Evolutionary conservation across 2,888 invertebrate genomes (phyloP), one percentile per base, ranked within the genome.

Genomic region (Sycophila texana): DNA sequence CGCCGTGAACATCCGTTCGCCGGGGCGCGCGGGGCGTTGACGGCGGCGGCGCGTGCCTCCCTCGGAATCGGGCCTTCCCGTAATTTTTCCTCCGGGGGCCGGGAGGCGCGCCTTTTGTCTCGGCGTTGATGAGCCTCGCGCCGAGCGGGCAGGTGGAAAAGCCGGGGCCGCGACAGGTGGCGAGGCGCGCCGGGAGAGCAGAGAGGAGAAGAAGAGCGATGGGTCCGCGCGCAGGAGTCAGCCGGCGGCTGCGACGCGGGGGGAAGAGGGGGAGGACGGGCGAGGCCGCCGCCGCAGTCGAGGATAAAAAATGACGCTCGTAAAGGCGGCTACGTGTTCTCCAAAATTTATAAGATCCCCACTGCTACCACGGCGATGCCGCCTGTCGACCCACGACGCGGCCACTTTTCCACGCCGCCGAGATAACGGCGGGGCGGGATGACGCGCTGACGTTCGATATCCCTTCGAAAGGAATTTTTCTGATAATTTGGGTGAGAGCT

Each of bases 81-180:
- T 55, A 22, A 26, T 26, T 26, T 30, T 63, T 30, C 30, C 63
- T 39, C 47, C 47, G 39, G 30, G 39, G 18, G 1, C 26, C 26
- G 26, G 26, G 26, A 26, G 26, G 26, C 26, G 26, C 10, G 4
- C 63, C 30, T 39, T 63, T 73, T 61, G 47, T 55, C 55, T 5
- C 18, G 12, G 22, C 22, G n/a, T 14, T 49, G 63, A 68, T 74
- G 67, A 76, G 57, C 75, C 68, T 60, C 67, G 51, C n/a, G 20
- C 82, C 82, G 82, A 83, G 83, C 66, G 78, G 65, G 82, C 77
- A 77, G 77, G 71, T 77, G 77, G 66, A 72, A 77, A 77, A 58
- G 58, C n/a, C 18, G 13, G 14, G 70, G 16, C 18, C 3, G 84
- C 82, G 86, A 85, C 86, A 86, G 86, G 85, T 86, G 85, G 84